Percentiles rank a stretch among this genome's conserved stretches.
These are phyloP conservation scores for Calephelis virginiensis DNA, from an alignment of 1,140 invertebrate genomes.

Conservation along the genomic window DNA sequence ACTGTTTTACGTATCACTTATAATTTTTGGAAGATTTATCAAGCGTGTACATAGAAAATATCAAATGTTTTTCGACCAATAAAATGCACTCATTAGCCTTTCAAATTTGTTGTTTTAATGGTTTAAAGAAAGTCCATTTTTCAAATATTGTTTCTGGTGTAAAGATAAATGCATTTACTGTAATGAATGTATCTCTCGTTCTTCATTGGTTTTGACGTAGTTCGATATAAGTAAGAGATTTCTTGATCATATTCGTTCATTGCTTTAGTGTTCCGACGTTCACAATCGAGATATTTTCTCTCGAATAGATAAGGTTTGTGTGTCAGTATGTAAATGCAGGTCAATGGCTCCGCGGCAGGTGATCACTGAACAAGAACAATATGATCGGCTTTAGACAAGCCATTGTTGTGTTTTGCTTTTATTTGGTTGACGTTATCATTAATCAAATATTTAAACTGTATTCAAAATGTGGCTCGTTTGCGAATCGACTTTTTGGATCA, in stretches of 20 bases:
- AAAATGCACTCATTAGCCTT: too few relatives aligned
- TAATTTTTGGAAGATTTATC: too few relatives aligned
- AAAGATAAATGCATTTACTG: too few relatives aligned
- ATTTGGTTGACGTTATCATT: slow-evolving; percentile 7
- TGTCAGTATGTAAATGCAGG: slow-evolving; percentile 41
- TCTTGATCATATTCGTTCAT: background rate
- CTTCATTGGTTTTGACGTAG: too few relatives aligned
- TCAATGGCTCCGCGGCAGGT: slow-evolving; percentile 50
- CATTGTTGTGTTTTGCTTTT: slow-evolving; percentile 4
- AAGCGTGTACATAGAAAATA: too few relatives aligned
- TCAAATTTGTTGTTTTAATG: too few relatives aligned
- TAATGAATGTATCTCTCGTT: too few relatives aligned
- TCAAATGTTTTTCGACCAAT: too few relatives aligned
- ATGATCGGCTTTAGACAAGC: slow-evolving; percentile 3
- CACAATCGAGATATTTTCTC: slow-evolving; percentile 14
- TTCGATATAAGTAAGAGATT: too few relatives aligned
- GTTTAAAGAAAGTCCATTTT: too few relatives aligned
- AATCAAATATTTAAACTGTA: slow-evolving; percentile 9
- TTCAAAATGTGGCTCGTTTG: background rate
- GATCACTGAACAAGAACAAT: slow-evolving; percentile 22
- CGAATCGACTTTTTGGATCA: background rate
- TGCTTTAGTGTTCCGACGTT: background rate
- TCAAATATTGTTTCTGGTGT: too few relatives aligned
- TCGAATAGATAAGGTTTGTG: slow-evolving; percentile 23
- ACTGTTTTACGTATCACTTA: too few relatives aligned